These are phyloP conservation scores for Apoda limacodes DNA, from an alignment of 2,888 invertebrate species.

Conservation along the genomic window DNA sequence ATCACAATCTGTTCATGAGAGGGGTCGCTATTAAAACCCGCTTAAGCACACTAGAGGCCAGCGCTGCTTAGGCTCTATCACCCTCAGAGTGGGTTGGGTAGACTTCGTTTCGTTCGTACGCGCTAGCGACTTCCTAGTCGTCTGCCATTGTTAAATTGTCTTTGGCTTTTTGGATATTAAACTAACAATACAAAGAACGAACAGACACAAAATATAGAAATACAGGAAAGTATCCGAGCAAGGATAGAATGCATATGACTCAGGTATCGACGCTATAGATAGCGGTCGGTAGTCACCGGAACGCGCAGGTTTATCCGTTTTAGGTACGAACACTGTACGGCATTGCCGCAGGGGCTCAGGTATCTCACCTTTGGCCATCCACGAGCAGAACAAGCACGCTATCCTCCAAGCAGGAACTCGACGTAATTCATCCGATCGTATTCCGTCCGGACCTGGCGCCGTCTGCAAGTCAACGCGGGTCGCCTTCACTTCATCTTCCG, in stretches of 20 bases:
- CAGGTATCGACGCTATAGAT: slow-evolving; percentile 23
- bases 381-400: slow-evolving; percentile 15
- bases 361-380: slow-evolving; percentile 12
- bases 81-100: too few species aligned
- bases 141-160: too few species aligned
- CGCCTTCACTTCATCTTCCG: slow-evolving; percentile 16
- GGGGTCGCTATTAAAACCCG: too few species aligned
- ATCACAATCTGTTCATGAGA: too few species aligned
- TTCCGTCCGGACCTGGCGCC: slow-evolving; percentile 22
- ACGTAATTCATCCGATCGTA: slow-evolving; percentile 17
- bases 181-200: too few species aligned
- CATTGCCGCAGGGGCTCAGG: slow-evolving; percentile 15
- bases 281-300: slow-evolving; percentile 26
- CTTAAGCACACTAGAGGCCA: too few species aligned
- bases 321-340: slow-evolving; percentile 21
- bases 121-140: too few species aligned
- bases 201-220: too few species aligned
- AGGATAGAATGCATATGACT: slow-evolving; percentile 25
- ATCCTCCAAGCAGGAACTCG: slow-evolving; percentile 10
- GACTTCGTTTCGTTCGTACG: too few species aligned
- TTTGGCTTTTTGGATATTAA: too few species aligned
- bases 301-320: slow-evolving; percentile 16
- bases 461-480: slow-evolving; percentile 8
- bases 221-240: slow-evolving; percentile 20
- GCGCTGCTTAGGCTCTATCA: too few species aligned